Percentiles rank a stretch among this genome's conserved stretches.
Evolutionary conservation across 2,888 invertebrate species (phyloP).

Genomic region (Sinopyrophorus schimmeli): DNA sequence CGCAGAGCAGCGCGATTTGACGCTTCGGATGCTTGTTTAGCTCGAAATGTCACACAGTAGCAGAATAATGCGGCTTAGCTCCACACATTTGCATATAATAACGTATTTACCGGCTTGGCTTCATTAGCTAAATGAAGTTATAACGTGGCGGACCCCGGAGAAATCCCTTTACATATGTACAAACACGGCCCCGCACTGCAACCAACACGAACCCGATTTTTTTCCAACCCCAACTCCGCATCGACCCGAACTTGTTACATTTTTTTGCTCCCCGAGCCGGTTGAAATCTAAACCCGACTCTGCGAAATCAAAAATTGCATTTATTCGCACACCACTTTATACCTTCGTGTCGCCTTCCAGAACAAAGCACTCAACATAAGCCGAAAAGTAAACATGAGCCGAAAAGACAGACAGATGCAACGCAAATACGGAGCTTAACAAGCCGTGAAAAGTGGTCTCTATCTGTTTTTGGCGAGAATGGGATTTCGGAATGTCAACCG

Average conservation of each 20-base stretch:
- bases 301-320: too few species aligned
- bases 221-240: too few species aligned
- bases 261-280: too few species aligned
- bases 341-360: conserved; percentile 34
- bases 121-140: conserved; percentile 53
- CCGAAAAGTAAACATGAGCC: conserved; percentile 45
- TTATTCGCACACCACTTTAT: too few species aligned
- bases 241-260: too few species aligned
- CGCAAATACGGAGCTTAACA: conserved; percentile 43
- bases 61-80: conserved; percentile 45
- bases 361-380: conserved; percentile 42
- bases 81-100: conserved; percentile 53
- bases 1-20: too few species aligned
- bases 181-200: conserved; percentile 13
- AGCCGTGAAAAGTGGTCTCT: conserved; percentile 25
- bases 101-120: conserved; percentile 51
- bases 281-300: too few species aligned
- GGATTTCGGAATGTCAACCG: conserved; percentile 20
- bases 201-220: conserved; percentile 6
- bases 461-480: conserved; percentile 18
- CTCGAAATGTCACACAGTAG: conserved; percentile 20
- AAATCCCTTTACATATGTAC: conserved; percentile 32
- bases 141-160: conserved; percentile 43
- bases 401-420: conserved; percentile 47
- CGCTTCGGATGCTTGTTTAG: conserved; percentile 23